These are phyloP conservation scores for Heteromyza rotundicornis DNA, from an alignment of 2,888 invertebrate genomes.

Conservation along the genomic window DNA sequence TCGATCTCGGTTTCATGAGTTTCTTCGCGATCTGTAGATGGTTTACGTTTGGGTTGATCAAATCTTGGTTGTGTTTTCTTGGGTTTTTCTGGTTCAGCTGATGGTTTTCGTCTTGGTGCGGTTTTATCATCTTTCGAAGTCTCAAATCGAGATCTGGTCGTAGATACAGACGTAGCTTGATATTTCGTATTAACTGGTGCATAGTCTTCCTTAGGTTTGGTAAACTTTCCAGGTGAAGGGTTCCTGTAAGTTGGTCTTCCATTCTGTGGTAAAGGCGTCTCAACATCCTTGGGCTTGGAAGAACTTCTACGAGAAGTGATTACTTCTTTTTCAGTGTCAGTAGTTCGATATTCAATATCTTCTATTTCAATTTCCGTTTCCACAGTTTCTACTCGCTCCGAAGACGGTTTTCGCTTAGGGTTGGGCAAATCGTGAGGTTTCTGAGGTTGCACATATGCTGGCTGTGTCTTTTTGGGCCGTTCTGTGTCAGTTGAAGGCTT, in stretches of 20 bases:
- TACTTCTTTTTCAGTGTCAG: conserved; percentile 21
- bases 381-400: conserved; percentile 28
- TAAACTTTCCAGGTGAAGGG: too few relatives aligned
- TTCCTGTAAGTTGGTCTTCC: too few relatives aligned
- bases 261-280: too few relatives aligned
- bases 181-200: too few relatives aligned
- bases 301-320: conserved; percentile 21
- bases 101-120: conserved; percentile 25
- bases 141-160: conserved; percentile 30
- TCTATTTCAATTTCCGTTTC: conserved; percentile 10
- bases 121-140: conserved; percentile 23
- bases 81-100: conserved; percentile 17
- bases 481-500: conserved; percentile 19
- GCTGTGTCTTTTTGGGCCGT: conserved; percentile 22
- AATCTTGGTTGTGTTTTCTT: conserved; percentile 20
- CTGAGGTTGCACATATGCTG: neutral
- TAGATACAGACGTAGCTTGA: too few relatives aligned
- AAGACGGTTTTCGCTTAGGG: conserved; percentile 32
- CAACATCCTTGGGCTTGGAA: conserved; percentile 36
- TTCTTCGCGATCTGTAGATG: conserved; percentile 29
- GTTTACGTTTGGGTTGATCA: conserved; percentile 26
- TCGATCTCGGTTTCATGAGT: conserved; percentile 5
- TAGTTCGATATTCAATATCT: conserved; percentile 16
- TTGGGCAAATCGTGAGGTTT: too few relatives aligned
- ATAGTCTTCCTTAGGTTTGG: too few relatives aligned